Conservation (phyloP, 2,113 vertebrate genomes). For the Callospermophilus lateralis region DNA sequence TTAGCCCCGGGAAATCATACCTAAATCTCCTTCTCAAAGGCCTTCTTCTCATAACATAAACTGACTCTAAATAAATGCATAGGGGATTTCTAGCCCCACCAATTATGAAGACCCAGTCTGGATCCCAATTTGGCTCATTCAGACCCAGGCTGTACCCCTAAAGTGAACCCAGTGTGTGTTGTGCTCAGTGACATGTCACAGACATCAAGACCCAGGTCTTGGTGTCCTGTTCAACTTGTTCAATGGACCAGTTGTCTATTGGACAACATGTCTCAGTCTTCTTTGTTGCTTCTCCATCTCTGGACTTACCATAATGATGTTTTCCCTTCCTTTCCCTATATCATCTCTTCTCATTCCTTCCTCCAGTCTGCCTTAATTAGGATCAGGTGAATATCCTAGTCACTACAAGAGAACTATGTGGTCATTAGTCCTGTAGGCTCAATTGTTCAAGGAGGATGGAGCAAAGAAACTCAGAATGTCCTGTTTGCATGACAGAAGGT, state of each 20-base stretch:
- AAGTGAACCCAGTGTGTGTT: background rate
- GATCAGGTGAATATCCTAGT: background rate
- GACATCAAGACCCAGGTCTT: background rate
- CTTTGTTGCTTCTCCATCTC: background rate
- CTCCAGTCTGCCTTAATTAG: background rate
- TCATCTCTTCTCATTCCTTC: background rate
- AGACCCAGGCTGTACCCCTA: background rate
- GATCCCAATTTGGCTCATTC: background rate
- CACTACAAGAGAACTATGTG: background rate
- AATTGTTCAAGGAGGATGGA: background rate
- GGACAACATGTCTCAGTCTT: background rate
- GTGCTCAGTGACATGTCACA: background rate
- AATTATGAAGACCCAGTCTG: background rate
- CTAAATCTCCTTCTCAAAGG: slow-evolving; percentile 46
- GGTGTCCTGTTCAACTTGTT: background rate
- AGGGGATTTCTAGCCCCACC: background rate
- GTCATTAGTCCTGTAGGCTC: background rate
- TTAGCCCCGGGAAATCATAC: background rate
- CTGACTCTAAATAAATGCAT: slow-evolving; percentile 15
- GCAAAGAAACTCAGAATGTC: background rate
- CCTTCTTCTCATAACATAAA: background rate
- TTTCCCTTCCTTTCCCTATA: background rate
- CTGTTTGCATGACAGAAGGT: background rate
- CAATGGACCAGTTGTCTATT: background rate
- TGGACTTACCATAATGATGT: background rate